Conservation (phyloP, 30 jellyfish, hydroid and myxozoan genomes). For the Clytia hemisphaerica region DNA sequence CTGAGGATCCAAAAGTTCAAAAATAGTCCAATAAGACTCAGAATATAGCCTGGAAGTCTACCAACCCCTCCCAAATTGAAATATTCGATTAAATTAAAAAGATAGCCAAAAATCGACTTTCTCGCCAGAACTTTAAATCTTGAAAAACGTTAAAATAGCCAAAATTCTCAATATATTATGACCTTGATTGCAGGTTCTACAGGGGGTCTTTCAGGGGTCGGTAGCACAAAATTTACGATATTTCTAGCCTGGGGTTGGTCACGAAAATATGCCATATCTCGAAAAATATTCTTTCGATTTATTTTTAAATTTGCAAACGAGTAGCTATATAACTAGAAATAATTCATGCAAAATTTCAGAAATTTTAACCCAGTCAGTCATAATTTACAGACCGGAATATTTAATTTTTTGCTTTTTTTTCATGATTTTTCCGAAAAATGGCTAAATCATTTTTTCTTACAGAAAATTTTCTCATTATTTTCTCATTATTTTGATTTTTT, state of each 20-base stretch:
- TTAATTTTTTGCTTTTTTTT: not conserved
- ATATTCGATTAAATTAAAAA: too few relatives aligned
- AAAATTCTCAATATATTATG: too few relatives aligned
- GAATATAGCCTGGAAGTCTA: too few relatives aligned
- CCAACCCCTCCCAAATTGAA: too few relatives aligned
- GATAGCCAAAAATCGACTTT: too few relatives aligned
- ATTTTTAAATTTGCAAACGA: not conserved
- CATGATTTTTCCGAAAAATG: not conserved
- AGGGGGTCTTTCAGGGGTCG: not conserved
- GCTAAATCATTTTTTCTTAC: not conserved
- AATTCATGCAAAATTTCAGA: too few relatives aligned
- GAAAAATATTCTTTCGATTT: not conserved
- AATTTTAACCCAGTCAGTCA: not conserved
- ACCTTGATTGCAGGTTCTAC: too few relatives aligned
- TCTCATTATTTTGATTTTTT: not conserved
- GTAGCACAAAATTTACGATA: not conserved
- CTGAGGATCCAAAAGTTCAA: too few relatives aligned
- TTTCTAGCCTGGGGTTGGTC: constrained; percentile 5
- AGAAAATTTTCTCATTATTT: too few relatives aligned
- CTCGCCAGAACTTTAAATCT: too few relatives aligned
- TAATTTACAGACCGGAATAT: not conserved
- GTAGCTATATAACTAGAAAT: not conserved
- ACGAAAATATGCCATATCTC: not conserved
- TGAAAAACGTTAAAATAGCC: too few relatives aligned
- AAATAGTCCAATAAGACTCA: too few relatives aligned